Base-by-base conservation (phyloP, 2,888 invertebrate genomes). In the Masnerella sp. region DNA sequence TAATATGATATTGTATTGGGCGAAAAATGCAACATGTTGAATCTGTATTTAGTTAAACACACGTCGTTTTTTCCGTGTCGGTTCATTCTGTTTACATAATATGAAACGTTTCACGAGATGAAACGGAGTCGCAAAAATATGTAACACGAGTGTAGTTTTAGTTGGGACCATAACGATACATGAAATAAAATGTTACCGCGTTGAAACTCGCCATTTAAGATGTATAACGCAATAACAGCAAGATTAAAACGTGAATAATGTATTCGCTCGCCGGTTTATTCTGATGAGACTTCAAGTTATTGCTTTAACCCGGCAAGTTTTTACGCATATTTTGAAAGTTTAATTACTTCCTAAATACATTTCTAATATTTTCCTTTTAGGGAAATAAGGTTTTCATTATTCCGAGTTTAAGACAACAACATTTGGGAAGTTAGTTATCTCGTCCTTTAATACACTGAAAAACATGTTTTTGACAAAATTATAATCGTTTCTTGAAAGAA, bases 171-270 rank as follows among this genome's bases (percentile, higher is more conserved):
- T 40, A 54, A 54, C 54, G 38, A 38, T 54, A 40, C 11, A 28
- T 30, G 40, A 54, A 54, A 54, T 54, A 54, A 54, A 54, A 54
- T 54, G 54, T 28, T 54, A 40, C 30, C 5, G 18, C 30, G 9
- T 54, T 52, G 38, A 38, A 38, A 11, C 11, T 7, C 54, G 40
- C 54, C 28, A 40, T 40, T 51, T 36, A 40, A 40, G 54, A 54
- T 30, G 42, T 42, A 56, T 56, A 42, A 56, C 42, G 20, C 32
- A 42, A 56, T 56, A 56, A 56, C 56, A 42, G 56, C 56, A 32
- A 56, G 56, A 56, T 42, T 56, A 56, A 56, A 42, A 18, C 20
- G 12, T 56, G 56, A 42, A 56, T 56, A 56, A 56, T 56, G 42
- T 8, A 56, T 56, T 17, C 14, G 32, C 15, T 1, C 15, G n/a